These are phyloP conservation scores for Melipona bicolor DNA, from an alignment of 2,888 invertebrate species.

Conservation along the genomic window DNA sequence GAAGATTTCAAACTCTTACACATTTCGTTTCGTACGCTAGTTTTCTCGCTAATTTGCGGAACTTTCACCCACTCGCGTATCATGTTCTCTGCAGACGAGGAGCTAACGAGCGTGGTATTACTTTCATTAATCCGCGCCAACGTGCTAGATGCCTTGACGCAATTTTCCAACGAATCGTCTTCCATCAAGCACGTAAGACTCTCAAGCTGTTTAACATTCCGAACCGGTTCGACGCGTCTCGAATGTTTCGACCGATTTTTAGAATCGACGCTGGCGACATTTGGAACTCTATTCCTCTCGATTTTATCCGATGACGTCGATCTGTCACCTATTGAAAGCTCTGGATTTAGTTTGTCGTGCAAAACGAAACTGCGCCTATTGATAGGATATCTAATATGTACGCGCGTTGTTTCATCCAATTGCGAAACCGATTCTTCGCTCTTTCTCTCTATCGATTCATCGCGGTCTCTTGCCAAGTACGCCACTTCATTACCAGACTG, in stretches of 20 bases:
- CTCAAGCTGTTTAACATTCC: background rate
- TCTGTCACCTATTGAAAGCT: slow-evolving; percentile 42
- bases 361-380: slow-evolving; percentile 55
- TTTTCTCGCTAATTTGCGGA: background rate
- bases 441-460: slow-evolving; percentile 15
- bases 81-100: slow-evolving; percentile 71
- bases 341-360: slow-evolving; percentile 47
- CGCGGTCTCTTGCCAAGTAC: slow-evolving; percentile 53
- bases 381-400: background rate
- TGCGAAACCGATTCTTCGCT: slow-evolving; percentile 43
- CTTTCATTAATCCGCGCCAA: slow-evolving; percentile 42
- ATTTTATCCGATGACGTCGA: background rate
- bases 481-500: slow-evolving; percentile 47
- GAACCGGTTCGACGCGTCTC: background rate
- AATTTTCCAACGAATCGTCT: slow-evolving; percentile 59
- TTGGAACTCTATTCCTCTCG: background rate
- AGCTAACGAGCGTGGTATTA: slow-evolving; percentile 60
- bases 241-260: background rate
- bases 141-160: background rate
- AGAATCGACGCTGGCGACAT: background rate
- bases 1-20: slow-evolving; percentile 16
- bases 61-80: slow-evolving; percentile 67
- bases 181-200: slow-evolving; percentile 38
- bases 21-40: background rate
- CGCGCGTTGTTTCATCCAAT: slow-evolving; percentile 21